Percentiles rank a stretch among this genome's conserved stretches.
Evolutionary conservation across 2,888 invertebrate genomes (phyloP).

Genomic region (Nemurella pictetii): DNA sequence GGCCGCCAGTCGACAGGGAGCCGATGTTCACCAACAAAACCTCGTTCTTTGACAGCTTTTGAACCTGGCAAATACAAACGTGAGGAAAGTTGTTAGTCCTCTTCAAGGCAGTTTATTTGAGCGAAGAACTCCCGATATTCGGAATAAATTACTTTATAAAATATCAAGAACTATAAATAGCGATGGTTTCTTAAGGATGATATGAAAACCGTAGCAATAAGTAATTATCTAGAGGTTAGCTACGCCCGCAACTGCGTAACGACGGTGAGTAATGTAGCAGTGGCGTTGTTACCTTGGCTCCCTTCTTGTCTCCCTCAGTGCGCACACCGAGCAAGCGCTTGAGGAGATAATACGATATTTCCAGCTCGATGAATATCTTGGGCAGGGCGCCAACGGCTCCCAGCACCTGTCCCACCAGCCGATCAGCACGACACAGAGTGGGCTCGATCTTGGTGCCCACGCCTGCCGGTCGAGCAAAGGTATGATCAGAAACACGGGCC

Average conservation of each 20-base stretch:
- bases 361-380: conserved; percentile 95
- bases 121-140: too few relatives aligned
- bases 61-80: conserved; percentile 67
- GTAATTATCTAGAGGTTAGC: too few relatives aligned
- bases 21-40: conserved; percentile 97
- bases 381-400: conserved; percentile 97
- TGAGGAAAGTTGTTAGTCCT: too few relatives aligned
- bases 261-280: too few relatives aligned
- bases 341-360: conserved; percentile 96
- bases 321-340: conserved; percentile 95
- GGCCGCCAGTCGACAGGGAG: conserved; percentile 95
- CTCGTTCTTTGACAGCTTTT: conserved; percentile 88
- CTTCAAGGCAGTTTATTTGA: too few relatives aligned
- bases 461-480: conserved; percentile 57
- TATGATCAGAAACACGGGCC: too few relatives aligned
- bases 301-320: conserved; percentile 98
- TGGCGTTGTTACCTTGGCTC: conserved; percentile 90
- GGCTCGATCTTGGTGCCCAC: conserved; percentile 99
- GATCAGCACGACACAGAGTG: conserved; percentile 96
- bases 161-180: too few relatives aligned
- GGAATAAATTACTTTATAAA: too few relatives aligned
- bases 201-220: too few relatives aligned
- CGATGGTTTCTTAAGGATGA: too few relatives aligned
- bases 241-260: too few relatives aligned
- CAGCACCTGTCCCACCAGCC: conserved; percentile 94